A percentile compares a stretch with the other conserved stretches of the same genome.
These are phyloP conservation scores for Paramisgurnus dabryanus DNA, from an alignment of 2,113 vertebrate genomes.

Conservation along the genomic window DNA sequence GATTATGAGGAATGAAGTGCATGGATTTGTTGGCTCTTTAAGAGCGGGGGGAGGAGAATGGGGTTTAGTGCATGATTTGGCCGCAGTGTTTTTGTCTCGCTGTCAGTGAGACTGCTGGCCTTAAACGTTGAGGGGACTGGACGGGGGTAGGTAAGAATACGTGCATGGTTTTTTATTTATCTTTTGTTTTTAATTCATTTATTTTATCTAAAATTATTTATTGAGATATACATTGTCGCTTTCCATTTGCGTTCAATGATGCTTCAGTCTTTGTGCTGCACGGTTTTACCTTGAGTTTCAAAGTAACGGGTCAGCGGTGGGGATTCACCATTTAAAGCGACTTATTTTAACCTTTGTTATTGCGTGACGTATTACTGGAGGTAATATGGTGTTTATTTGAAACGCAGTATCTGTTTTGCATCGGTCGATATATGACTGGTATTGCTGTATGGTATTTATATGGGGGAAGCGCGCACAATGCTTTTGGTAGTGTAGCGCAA, in stretches of 20 bases:
- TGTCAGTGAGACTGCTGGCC: slow-evolving; percentile 75
- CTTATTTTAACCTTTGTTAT: not conserved
- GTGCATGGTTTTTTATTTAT: not conserved
- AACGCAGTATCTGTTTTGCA: slow-evolving; percentile 45
- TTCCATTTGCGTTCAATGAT: not conserved
- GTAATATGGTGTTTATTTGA: slow-evolving; percentile 44
- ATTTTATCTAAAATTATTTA: not conserved
- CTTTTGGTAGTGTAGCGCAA: not conserved
- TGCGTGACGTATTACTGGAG: not conserved
- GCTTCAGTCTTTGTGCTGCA: slow-evolving; percentile 26
- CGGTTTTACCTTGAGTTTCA: slow-evolving; percentile 11
- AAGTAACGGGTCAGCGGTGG: slow-evolving; percentile 62
- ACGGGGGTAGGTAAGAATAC: slow-evolving; percentile 67
- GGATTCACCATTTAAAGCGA: not conserved
- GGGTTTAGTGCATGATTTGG: slow-evolving; percentile 59
- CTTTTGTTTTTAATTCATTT: not conserved
- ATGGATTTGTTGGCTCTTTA: slow-evolving; percentile 54
- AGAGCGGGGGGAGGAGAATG: slow-evolving; percentile 42
- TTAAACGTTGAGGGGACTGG: slow-evolving; percentile 63
- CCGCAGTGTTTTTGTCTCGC: slow-evolving; percentile 77
- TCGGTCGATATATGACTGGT: not conserved
- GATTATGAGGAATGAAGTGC: slow-evolving; percentile 24
- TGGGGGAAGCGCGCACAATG: slow-evolving; percentile 43
- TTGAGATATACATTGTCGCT: not conserved
- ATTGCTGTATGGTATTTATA: not conserved